Evolutionary conservation across 2,113 vertebrate species (phyloP), one percentile per base, ranked within the genome.

Genomic region (Phylloscopus trochilus): DNA sequence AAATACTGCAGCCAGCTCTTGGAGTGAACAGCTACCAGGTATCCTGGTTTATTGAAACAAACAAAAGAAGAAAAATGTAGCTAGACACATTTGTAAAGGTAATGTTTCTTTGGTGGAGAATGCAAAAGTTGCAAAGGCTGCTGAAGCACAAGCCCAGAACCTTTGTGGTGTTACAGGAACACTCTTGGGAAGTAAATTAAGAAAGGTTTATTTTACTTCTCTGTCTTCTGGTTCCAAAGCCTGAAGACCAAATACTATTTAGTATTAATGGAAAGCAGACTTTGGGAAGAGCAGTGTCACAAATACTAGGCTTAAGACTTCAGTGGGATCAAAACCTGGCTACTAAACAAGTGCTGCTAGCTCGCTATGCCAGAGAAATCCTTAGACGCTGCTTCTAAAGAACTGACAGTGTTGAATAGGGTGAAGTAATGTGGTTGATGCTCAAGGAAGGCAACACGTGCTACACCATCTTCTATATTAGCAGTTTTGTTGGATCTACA

Each of bases 1-100:
- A 81, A 94, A 88, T 55, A 89, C 68, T 83, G 89, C 77, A 94
- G 83, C 55, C 62, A 92, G 84, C 41, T 63, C 81, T 89, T 90
- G 49, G 73, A 63, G 43, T 56, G 47, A 90, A 67, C 59, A 94
- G 60, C 77, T 72, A 90, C 55, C 88, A 83, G 81, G 16, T 31
- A 73, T 41, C 18, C 60, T 44, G 31, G 10, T 28, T 58, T 64
- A 76, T 7, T 19, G 27, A 46, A 27, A 16, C 8, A 41, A 74
- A 49, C 15, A 58, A 39, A 49, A 75, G n/a, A 64, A 66, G 43
- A 66, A 47, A 7, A 67, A n/a, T 9, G 3, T 41, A 73, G 31
- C 51, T 66, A 80, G 66, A 81, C 27, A 83, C 16, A 39, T 81
- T 77, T 88, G 59, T 56, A 91, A 87, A 58, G 12, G 33, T 23